A percentile compares a stretch with the other conserved stretches of the same genome.
Evolutionary conservation across 35 echinoderm and acorn worm genomes (phyloP).

Genomic region (Anneissia japonica): DNA sequence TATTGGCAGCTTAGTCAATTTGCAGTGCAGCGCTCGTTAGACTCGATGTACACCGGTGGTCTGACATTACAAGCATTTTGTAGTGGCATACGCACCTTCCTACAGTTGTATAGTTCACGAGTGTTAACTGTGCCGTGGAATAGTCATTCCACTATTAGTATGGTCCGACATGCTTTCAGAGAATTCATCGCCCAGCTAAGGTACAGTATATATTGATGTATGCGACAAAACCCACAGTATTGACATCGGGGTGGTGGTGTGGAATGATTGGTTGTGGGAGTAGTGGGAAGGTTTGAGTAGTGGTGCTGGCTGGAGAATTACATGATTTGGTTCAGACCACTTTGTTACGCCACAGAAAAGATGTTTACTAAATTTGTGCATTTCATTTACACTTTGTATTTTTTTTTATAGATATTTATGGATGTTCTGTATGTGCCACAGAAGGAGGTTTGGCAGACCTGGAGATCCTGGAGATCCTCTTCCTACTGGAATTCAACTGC

Average conservation of each 20-base stretch:
- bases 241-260: too few species aligned
- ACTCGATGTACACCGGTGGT: constrained; percentile 70
- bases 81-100: constrained; percentile 55
- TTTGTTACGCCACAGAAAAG: too few species aligned
- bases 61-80: constrained; percentile 76
- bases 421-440: constrained; percentile 58
- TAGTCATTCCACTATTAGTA: constrained; percentile 32
- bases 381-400: too few species aligned
- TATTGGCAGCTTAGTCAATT: constrained; percentile 52
- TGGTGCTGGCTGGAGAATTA: too few species aligned
- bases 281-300: too few species aligned
- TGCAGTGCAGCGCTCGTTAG: constrained; percentile 43
- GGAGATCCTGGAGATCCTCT: constrained; percentile 66
- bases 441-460: constrained; percentile 38
- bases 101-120: constrained; percentile 60
- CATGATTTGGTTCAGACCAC: too few species aligned
- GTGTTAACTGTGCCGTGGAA: constrained; percentile 38
- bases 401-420: constrained; percentile 48
- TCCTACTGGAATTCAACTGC: constrained; percentile 68
- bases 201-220: constrained; percentile 38
- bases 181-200: constrained; percentile 42
- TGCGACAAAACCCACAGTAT: too few species aligned
- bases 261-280: too few species aligned
- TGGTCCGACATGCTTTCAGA: constrained; percentile 22
- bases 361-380: too few species aligned